Percentiles rank a stretch among this genome's conserved stretches.
Evolutionary conservation across 2,888 invertebrate genomes (phyloP).

Genomic region (Hecatera dysodea): DNA sequence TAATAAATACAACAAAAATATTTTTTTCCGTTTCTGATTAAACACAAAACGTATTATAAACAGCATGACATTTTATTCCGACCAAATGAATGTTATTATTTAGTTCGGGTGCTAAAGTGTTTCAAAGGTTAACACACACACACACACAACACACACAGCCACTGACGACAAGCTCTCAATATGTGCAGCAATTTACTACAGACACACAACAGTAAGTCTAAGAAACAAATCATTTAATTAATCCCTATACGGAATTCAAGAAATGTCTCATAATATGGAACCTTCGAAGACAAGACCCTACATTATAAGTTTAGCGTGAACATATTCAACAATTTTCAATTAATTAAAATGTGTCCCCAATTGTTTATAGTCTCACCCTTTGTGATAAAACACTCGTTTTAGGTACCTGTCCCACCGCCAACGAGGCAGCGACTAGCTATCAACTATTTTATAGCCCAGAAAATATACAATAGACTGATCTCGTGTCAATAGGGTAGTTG

Average conservation of each 20-base stretch:
- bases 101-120: no score
- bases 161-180: no score
- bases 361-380: neutral
- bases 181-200: no score
- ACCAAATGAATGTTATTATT: no score
- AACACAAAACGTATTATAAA: no score
- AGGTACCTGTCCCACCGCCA: neutral
- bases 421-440: neutral
- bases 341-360: slow-evolving; percentile 17
- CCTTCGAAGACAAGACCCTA: neutral
- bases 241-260: slow-evolving; percentile 17
- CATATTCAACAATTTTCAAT: slow-evolving; percentile 21
- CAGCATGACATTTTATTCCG: no score
- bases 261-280: slow-evolving; percentile 2
- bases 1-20: no score
- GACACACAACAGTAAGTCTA: neutral
- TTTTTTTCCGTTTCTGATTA: no score
- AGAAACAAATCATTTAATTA: slow-evolving; percentile 16
- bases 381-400: neutral
- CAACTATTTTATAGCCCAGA: neutral
- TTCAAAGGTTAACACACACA: no score
- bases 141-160: no score
- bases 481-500: no score
- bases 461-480: no score
- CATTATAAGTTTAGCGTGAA: neutral